Evolutionary conservation across 2,797 vertebrate genomes (phyloP), one percentile per base, ranked within the genome.

Genomic region (Brachymystax lenok): DNA sequence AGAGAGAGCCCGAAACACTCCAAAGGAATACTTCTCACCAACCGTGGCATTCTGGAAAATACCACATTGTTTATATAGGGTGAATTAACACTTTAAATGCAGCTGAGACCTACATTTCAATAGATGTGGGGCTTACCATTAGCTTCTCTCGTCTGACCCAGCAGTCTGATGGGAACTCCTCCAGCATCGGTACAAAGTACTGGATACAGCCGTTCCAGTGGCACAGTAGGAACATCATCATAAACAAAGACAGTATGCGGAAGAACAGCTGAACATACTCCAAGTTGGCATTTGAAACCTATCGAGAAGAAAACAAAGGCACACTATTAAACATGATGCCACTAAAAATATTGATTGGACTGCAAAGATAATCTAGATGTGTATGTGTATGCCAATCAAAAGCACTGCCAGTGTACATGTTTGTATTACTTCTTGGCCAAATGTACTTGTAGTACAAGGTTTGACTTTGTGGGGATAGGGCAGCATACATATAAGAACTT

Each of bases 171-270:
- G 94, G 95, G 79, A 95, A 95, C 84, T 94, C 93, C 82, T 94
- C 92, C 83, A 95, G 86, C 93, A 94, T 94, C 3, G 94, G 94
- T 33, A 95, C 94, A 35, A 95, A 95, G 79, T 95, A 95, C 88
- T 95, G 95, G 86, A 95, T 94, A 86, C 94, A 95, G 67, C 94
- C 94, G n/a, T 95, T 95, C 95, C 94, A 95, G 84, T 95, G 95
- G 76, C 93, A 95, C 77, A 95, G 86, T 79, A 95, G 86, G 88
- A 95, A 94, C 61, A 95, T 94, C 92, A 94, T 95, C 91, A 94
- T 94, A 83, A 95, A 95, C 56, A 95, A 84, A 19, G 93, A 93
- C 75, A 94, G 51, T 78, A 94, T 82, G 77, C 93, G 91, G 81
- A 94, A 92, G 82, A 95, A 92, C 46, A 95, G 78, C 3, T 92